These are phyloP conservation scores for Anarhynchus alexandrinus DNA, from an alignment of 2,113 vertebrate genomes.

Conservation along the genomic window DNA sequence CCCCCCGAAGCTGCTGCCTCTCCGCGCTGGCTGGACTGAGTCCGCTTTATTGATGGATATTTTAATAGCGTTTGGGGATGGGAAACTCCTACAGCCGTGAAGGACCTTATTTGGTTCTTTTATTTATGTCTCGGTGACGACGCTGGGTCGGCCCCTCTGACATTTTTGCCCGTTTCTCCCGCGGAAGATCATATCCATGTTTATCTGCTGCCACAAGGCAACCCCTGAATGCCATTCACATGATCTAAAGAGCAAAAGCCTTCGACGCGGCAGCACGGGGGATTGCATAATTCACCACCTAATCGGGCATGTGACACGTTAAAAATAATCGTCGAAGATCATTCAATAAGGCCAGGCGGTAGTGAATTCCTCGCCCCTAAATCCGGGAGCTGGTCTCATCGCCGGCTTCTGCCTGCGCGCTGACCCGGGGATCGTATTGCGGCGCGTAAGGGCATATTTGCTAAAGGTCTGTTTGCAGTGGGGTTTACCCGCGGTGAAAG, in stretches of 20 bases:
- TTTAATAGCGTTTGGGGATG: not conserved
- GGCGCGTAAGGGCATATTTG: not conserved
- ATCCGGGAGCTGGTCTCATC: not conserved
- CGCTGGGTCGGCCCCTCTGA: not conserved
- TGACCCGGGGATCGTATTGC: not conserved
- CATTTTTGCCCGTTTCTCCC: constrained; percentile 18
- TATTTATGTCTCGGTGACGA: not conserved
- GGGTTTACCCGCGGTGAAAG: not conserved
- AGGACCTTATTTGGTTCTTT: constrained; percentile 38
- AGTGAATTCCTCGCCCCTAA: not conserved
- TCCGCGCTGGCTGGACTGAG: accelerated
- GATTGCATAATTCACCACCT: constrained; percentile 40
- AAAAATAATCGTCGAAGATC: constrained; percentile 41
- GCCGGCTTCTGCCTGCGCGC: not conserved
- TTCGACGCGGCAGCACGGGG: not conserved
- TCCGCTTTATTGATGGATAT: not conserved
- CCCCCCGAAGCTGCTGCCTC: not conserved
- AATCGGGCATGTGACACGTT: constrained; percentile 35
- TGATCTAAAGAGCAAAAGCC: constrained; percentile 41
- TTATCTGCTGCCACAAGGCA: constrained; percentile 36
- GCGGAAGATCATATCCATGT: not conserved
- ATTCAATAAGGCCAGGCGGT: not conserved
- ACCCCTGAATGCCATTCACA: constrained; percentile 28
- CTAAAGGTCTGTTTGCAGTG: not conserved
- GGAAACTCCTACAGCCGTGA: not conserved